phyloP scores from a whole-genome alignment of 2,113 vertebrate genomes.

The Xyliphius kryptos region DNA sequence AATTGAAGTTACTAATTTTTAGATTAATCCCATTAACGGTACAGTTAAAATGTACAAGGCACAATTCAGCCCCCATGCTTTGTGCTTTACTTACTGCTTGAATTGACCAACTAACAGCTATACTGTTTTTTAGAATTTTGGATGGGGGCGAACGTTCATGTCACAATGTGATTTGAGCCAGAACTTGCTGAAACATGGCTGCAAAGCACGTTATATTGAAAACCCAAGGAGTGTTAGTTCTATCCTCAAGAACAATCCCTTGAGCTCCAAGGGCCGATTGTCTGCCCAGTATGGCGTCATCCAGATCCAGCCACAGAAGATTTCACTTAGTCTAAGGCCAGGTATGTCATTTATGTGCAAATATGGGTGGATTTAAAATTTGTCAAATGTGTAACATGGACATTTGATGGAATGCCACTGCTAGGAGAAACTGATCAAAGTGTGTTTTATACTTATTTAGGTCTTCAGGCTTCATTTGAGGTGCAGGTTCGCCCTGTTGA shows the following conservation, averaged over 20 bases:
- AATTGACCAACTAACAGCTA: too few relatives aligned
- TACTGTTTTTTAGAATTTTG: conserved; percentile 69
- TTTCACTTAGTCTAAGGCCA: conserved; percentile 78
- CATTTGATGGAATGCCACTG: background rate
- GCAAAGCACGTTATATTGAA: conserved; percentile 65
- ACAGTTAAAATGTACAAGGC: too few relatives aligned
- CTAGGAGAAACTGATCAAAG: background rate
- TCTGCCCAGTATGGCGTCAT: conserved; percentile 67
- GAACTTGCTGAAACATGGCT: conserved; percentile 77
- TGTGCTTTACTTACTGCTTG: too few relatives aligned
- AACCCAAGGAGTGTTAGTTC: conserved; percentile 68
- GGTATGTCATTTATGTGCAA: conserved; percentile 60
- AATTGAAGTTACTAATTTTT: too few relatives aligned
- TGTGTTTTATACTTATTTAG: conserved; percentile 52
- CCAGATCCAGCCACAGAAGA: conserved; percentile 84
- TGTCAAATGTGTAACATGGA: too few relatives aligned
- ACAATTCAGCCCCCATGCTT: too few relatives aligned
- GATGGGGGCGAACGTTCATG: conserved; percentile 64
- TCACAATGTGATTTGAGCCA: conserved; percentile 80
- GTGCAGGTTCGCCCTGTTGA: conserved; percentile 94
- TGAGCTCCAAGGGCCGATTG: conserved; percentile 80
- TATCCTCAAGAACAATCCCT: conserved; percentile 60
- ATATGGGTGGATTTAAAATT: background rate
- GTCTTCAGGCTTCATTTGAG: conserved; percentile 74
- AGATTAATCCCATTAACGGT: too few relatives aligned